A percentile compares a stretch with the other conserved stretches of the same genome.
These are phyloP conservation scores for Euzophera pinguis DNA, from an alignment of 2,888 invertebrate genomes.

Conservation along the genomic window DNA sequence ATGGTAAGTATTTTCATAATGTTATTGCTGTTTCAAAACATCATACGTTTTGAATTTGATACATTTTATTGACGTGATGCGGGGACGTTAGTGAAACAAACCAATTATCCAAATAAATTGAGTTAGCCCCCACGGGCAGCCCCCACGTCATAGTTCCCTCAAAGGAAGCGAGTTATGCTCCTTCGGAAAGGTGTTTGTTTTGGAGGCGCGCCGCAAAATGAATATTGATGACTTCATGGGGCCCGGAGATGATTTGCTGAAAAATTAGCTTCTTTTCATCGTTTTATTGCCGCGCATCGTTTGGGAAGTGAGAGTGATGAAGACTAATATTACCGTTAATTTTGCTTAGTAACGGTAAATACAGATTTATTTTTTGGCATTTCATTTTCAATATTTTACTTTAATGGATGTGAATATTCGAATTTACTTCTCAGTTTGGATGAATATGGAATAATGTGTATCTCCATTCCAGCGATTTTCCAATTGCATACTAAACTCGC, in stretches of 20 bases:
- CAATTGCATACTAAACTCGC: too few species aligned
- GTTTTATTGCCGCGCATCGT: conserved; percentile 69
- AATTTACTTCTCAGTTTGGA: neutral
- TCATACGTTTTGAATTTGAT: conserved; percentile 18
- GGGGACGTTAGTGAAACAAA: conserved; percentile 59
- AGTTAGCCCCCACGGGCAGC: conserved; percentile 49
- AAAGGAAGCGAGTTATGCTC: conserved; percentile 63
- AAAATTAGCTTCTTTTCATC: conserved; percentile 78
- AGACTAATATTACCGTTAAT: conserved; percentile 76
- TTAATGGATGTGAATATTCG: conserved; percentile 5
- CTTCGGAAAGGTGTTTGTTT: conserved; percentile 74
- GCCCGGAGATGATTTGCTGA: conserved; percentile 77
- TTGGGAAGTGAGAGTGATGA: conserved; percentile 64
- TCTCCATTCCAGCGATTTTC: too few species aligned
- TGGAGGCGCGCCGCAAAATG: conserved; percentile 73
- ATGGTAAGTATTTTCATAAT: too few species aligned
- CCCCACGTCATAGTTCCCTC: conserved; percentile 58
- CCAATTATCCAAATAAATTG: conserved; percentile 74
- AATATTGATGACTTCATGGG: conserved; percentile 77
- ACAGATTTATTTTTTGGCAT: conserved; percentile 43
- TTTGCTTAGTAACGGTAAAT: conserved; percentile 64
- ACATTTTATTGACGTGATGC: conserved; percentile 40
- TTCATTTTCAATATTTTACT: conserved; percentile 7
- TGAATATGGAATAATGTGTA: too few species aligned
- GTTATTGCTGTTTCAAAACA: neutral